Evolutionary conservation across 1,140 invertebrate species (phyloP), one percentile per base, ranked within the genome.

Genomic region (Orussus abietinus): DNA sequence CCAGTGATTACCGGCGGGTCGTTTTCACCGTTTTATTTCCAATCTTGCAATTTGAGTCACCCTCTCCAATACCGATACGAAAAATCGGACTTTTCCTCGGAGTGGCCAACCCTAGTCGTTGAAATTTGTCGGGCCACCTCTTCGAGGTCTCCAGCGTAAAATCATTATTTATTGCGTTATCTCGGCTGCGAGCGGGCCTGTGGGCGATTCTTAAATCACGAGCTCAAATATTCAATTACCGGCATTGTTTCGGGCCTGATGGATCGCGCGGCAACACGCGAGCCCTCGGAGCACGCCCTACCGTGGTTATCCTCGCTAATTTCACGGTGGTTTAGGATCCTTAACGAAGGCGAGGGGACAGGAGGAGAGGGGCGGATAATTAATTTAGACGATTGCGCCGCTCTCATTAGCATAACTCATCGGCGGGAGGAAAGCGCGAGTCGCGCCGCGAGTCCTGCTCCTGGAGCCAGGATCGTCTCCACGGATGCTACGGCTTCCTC

Each of bases 181-280:
- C 31, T 32, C 17, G 17, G 26, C 2, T 21, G 30, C 9, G 18
- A 15, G 14, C 10, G 14, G 25, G 1, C 42, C 51, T 42, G 43
- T 25, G 28, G 49, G 51, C 44, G 42, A 45, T 54, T 47, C 47
- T 55, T 58, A 53, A 58, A 58, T 55, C 55, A 58, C 54, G 38
- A 52, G 45, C 38, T 50, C 46, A 44, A 55, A 58, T 55, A 58
- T 55, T 58, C 55, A 58, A 55, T 58, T 58, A 58, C 44, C 22
- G 42, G 38, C 51, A 58, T 55, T 58, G 47, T 53, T 55, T 53
- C 43, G 6, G 28, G 21, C 20, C 37, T 55, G 50, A 57, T 57
- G 45, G 42, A 57, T 55, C 35, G 40, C 22, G 22, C 28, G 41
- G 47, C 35, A 49, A 47, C 38, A 47, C 41, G 37, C 39, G 32